Percentiles rank a stretch among this genome's conserved stretches.
phyloP scores from a whole-genome alignment of 2,113 vertebrate species.

The Nicator chloris region DNA sequence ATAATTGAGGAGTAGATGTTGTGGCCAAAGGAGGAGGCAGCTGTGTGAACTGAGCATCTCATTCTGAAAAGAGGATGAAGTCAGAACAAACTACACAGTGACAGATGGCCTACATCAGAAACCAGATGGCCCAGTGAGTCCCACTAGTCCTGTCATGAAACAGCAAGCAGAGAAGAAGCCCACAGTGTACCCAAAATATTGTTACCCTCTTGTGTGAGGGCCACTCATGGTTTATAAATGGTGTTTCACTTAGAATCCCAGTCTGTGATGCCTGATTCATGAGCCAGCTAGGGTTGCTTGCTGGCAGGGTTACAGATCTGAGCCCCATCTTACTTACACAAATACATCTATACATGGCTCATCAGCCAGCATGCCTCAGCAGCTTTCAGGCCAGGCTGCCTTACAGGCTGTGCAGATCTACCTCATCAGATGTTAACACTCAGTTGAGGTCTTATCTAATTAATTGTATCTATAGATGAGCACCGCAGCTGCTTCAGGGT shows the following conservation, averaged over 20 bases:
- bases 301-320: not conserved
- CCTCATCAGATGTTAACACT: not conserved
- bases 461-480: not conserved
- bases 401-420: not conserved
- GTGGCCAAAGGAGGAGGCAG: not conserved
- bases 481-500: not conserved
- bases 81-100: not conserved
- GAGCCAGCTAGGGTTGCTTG: not conserved
- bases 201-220: not conserved
- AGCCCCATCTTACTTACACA: not conserved
- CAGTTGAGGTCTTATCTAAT: not conserved
- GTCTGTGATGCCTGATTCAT: not conserved
- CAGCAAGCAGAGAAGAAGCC: not conserved
- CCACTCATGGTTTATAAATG: not conserved
- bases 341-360: fast-evolving
- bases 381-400: not conserved
- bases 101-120: constrained; percentile 9
- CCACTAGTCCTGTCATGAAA: not conserved
- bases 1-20: not conserved
- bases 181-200: not conserved
- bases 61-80: not conserved
- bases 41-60: not conserved
- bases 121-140: constrained; percentile 1
- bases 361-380: not conserved
- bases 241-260: not conserved